Evolutionary conservation across 2,797 vertebrate species (phyloP).

Genomic region (Hippocampus kuda): DNA sequence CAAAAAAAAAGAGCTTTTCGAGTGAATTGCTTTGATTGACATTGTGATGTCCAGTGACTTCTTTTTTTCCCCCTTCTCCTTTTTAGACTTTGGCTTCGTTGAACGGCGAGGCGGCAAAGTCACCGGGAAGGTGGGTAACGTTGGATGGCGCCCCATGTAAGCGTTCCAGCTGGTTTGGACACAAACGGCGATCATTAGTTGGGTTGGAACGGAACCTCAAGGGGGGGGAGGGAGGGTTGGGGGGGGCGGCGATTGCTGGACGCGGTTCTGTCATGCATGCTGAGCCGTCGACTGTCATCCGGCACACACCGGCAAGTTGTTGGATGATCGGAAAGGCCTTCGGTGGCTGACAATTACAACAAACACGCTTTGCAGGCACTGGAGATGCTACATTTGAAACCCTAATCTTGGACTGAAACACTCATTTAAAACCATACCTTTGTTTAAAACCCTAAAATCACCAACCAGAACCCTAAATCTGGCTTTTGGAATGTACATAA

Average conservation of each 20-base stretch:
- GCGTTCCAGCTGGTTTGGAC: constrained; percentile 51
- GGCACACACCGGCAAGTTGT: constrained; percentile 43
- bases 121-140: constrained; percentile 13
- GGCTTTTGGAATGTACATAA: too few species aligned
- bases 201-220: constrained; percentile 52
- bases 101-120: constrained; percentile 18
- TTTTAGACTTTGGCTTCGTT: too few species aligned
- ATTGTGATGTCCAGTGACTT: too few species aligned
- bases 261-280: constrained; percentile 61
- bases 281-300: constrained; percentile 54
- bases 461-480: too few species aligned
- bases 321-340: constrained; percentile 61
- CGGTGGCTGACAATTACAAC: constrained; percentile 57
- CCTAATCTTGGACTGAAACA: background rate
- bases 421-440: too few species aligned
- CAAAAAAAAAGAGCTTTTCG: too few species aligned
- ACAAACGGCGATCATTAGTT: constrained; percentile 60
- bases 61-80: too few species aligned
- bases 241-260: constrained; percentile 39
- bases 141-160: constrained; percentile 30
- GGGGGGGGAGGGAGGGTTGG: background rate
- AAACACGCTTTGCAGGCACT: background rate
- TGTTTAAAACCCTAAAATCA: too few species aligned
- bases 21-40: too few species aligned
- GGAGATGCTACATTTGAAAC: background rate